Percentiles rank a stretch among this genome's conserved stretches.
These are phyloP conservation scores for Caenorhabditis becei DNA, from an alignment of 2,888 invertebrate species.

Conservation along the genomic window DNA sequence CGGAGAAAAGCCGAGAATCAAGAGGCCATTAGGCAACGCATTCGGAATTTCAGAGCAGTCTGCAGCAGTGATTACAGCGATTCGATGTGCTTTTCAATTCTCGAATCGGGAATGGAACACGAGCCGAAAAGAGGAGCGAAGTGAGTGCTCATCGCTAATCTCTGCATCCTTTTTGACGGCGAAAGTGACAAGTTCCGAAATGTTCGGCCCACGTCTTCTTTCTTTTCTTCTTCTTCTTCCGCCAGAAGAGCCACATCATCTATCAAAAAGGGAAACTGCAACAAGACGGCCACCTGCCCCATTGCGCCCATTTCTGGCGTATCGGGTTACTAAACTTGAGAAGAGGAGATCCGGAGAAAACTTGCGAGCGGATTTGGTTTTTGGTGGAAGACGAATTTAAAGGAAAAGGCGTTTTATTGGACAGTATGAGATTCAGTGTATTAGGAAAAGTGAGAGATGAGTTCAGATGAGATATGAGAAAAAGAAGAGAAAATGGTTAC, in stretches of 20 bases:
- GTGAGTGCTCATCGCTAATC: slow-evolving; percentile 44
- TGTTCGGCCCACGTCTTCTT: slow-evolving; percentile 12
- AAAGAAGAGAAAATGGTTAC: slow-evolving; percentile 36
- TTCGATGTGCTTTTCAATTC: background rate
- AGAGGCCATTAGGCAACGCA: background rate
- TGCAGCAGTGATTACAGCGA: too few relatives aligned
- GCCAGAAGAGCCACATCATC: slow-evolving; percentile 23
- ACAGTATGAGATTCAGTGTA: slow-evolving; percentile 31
- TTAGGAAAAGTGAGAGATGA: slow-evolving; percentile 7
- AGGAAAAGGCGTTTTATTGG: background rate
- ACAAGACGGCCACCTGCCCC: slow-evolving; percentile 34
- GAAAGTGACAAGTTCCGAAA: slow-evolving; percentile 37
- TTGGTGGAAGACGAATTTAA: slow-evolving; percentile 6
- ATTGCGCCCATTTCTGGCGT: slow-evolving; percentile 35
- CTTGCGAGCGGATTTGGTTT: slow-evolving; percentile 24
- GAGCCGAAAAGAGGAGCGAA: background rate
- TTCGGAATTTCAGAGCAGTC: slow-evolving; percentile 7
- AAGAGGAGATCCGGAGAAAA: slow-evolving; percentile 29
- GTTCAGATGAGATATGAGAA: slow-evolving; percentile 23
- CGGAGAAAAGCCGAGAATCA: too few relatives aligned
- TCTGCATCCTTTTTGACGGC: slow-evolving; percentile 40
- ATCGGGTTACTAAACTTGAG: slow-evolving; percentile 37
- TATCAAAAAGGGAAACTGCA: slow-evolving; percentile 36
- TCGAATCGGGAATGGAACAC: too few relatives aligned
- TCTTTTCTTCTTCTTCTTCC: slow-evolving; percentile 12